Evolutionary conservation across 2,797 vertebrate species (phyloP).

Genomic region (Eutrigla gurnardus): DNA sequence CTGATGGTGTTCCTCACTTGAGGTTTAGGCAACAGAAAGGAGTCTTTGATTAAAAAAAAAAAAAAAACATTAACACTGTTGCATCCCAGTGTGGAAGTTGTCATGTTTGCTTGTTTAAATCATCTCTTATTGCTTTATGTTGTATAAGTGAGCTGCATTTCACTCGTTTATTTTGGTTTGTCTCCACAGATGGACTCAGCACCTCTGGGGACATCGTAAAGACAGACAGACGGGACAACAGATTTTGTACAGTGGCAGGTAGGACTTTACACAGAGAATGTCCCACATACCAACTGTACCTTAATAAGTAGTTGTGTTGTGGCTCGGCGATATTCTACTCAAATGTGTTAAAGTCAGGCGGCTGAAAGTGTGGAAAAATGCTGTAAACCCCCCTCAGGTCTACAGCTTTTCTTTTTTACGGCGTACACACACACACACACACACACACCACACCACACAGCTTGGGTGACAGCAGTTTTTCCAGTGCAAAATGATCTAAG

Average conservation of each 20-base stretch:
- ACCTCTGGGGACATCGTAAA: slow-evolving; percentile 64
- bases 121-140: neutral
- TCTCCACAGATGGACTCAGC: slow-evolving; percentile 79
- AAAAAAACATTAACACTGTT: neutral
- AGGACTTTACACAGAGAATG: slow-evolving; percentile 44
- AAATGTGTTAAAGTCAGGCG: slow-evolving; percentile 37
- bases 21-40: neutral
- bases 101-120: neutral
- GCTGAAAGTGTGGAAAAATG: slow-evolving; percentile 65
- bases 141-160: neutral
- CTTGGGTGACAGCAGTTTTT: slow-evolving; percentile 72
- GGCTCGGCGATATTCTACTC: slow-evolving; percentile 28
- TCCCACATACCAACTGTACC: slow-evolving; percentile 10
- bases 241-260: slow-evolving; percentile 66
- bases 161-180: slow-evolving; percentile 29
- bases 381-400: slow-evolving; percentile 19
- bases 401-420: slow-evolving; percentile 38
- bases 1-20: neutral
- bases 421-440: slow-evolving; percentile 15
- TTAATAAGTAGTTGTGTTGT: slow-evolving; percentile 43
- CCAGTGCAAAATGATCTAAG: slow-evolving; percentile 66
- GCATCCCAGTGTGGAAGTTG: neutral
- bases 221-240: slow-evolving; percentile 53
- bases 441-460: slow-evolving; percentile 21
- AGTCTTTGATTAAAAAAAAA: no score